Evolutionary conservation across 2,797 vertebrate species (phyloP).

Genomic region (Mionectes olivaceus): DNA sequence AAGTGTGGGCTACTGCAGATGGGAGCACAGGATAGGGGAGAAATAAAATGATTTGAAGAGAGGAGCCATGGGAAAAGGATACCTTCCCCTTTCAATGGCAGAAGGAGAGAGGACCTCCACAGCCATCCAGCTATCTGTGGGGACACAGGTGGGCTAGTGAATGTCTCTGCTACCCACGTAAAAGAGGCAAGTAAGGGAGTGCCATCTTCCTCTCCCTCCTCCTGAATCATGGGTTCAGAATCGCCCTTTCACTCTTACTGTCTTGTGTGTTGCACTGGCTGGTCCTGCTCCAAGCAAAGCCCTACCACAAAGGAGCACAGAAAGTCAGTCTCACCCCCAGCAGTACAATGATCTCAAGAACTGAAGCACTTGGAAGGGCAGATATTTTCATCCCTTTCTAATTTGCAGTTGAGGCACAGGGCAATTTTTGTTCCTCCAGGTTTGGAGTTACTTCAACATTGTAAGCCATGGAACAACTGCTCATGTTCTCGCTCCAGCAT

Average conservation of each 20-base stretch:
- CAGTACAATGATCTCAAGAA: not conserved
- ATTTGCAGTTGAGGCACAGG: conserved; percentile 32
- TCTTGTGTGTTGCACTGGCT: not conserved
- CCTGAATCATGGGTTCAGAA: not conserved
- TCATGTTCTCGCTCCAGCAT: not conserved
- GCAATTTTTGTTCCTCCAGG: conserved; percentile 15
- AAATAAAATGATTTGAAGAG: not conserved
- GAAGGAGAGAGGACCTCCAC: not conserved
- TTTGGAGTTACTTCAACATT: not conserved
- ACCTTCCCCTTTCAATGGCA: not conserved
- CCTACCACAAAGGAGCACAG: not conserved
- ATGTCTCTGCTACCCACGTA: not conserved
- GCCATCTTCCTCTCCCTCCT: not conserved
- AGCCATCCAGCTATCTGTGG: not conserved
- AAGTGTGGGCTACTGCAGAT: not conserved
- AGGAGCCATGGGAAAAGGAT: not conserved
- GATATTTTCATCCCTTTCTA: conserved; percentile 23
- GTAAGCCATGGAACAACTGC: not conserved
- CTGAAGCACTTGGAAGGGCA: not conserved
- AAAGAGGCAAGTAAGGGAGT: not conserved
- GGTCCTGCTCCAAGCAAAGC: not conserved
- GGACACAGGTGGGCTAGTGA: not conserved
- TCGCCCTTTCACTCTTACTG: not conserved
- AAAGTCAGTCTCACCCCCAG: not conserved
- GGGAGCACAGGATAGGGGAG: fast-evolving